Percentiles rank a stretch among this genome's conserved stretches.
Conservation (phyloP, 2,797 vertebrate genomes). For the Balearica regulorum region DNA sequence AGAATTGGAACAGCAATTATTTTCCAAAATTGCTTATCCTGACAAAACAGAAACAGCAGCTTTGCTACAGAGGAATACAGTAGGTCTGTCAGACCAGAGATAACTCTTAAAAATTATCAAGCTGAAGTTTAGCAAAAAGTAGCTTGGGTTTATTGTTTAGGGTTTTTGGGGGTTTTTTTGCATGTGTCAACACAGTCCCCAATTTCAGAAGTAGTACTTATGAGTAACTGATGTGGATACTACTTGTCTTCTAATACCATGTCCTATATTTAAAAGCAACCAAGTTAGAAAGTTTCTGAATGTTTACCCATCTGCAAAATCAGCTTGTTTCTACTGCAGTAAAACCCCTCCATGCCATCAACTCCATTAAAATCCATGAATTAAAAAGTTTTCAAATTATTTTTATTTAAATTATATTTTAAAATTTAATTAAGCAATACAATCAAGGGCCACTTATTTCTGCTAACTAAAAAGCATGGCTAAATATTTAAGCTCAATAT, state of each 20-base stretch:
- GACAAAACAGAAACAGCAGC: not conserved
- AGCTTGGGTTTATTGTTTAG: not conserved
- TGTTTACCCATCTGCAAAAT: not conserved
- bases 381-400: not conserved
- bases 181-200: not conserved
- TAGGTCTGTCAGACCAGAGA: not conserved
- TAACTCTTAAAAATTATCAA: not conserved
- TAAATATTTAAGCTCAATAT: not conserved
- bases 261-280: conserved; percentile 10
- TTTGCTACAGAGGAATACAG: not conserved
- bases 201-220: not conserved
- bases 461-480: not conserved
- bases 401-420: not conserved
- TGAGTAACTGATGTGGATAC: not conserved
- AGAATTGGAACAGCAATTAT: not conserved
- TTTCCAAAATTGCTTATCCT: not conserved
- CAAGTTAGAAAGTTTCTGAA: conserved; percentile 13
- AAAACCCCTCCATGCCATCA: not conserved
- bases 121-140: not conserved
- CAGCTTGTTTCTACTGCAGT: not conserved
- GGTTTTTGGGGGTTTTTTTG: not conserved
- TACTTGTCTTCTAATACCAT: not conserved
- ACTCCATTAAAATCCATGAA: not conserved
- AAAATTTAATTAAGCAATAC: not conserved
- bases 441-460: not conserved